Conservation (phyloP, 2,888 invertebrate genomes). For the Latheticus oryzae region DNA sequence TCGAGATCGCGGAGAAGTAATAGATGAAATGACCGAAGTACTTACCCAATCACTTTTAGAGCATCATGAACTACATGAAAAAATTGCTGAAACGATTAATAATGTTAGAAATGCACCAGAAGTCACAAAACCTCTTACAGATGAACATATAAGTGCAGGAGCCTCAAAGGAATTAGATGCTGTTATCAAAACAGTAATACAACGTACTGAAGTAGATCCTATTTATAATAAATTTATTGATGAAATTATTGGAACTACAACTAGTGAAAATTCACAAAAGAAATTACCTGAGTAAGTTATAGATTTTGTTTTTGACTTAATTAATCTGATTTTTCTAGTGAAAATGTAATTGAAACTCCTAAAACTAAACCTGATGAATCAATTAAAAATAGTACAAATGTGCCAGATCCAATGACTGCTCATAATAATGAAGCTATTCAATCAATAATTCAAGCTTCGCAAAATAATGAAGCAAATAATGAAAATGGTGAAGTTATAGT, state of each 20-base stretch:
- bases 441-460: conserved; percentile 47
- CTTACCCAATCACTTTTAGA: conserved; percentile 66
- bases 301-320: conserved; percentile 1
- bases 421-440: conserved; percentile 50
- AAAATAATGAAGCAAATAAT: conserved; percentile 9
- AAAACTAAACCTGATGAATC: too few species aligned
- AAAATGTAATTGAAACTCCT: too few species aligned
- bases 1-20: conserved; percentile 11
- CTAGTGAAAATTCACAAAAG: conserved; percentile 2
- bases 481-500: conserved; percentile 43
- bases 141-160: conserved; percentile 27
- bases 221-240: conserved; percentile 66
- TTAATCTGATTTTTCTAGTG: not conserved
- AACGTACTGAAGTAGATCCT: conserved; percentile 68
- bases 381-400: too few species aligned
- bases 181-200: conserved; percentile 67
- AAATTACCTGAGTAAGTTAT: conserved; percentile 10
- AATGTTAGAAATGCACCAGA: conserved; percentile 59
- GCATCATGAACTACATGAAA: conserved; percentile 68
- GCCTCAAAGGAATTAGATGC: conserved; percentile 62
- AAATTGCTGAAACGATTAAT: conserved; percentile 69
- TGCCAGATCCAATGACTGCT: conserved; percentile 46
- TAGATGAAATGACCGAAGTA: conserved; percentile 53
- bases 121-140: conserved; percentile 2
- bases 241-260: conserved; percentile 61